phyloP scores from a whole-genome alignment of 2,888 invertebrate genomes.

The Cylloceria caligata region DNA sequence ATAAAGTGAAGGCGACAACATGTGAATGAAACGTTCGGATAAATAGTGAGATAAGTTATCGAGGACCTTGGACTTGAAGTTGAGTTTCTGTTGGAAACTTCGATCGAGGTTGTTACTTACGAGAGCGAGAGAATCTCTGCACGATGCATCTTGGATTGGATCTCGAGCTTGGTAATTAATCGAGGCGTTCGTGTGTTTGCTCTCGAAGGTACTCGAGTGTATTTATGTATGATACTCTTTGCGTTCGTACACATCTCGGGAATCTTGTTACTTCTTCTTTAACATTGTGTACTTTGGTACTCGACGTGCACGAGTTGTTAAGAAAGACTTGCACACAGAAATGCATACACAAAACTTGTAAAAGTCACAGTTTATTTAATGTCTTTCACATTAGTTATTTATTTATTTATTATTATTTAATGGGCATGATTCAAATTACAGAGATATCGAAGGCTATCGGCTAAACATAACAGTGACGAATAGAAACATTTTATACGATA shows the following conservation, averaged over 20 bases:
- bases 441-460: too few relatives aligned
- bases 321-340: too few relatives aligned
- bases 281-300: background rate
- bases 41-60: conserved; percentile 6
- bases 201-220: background rate
- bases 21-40: conserved; percentile 5
- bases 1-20: conserved; percentile 2
- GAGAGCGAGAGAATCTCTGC: conserved; percentile 34
- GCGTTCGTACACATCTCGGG: background rate
- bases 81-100: conserved; percentile 15
- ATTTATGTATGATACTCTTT: background rate
- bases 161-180: conserved; percentile 46
- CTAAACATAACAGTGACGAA: too few relatives aligned
- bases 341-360: too few relatives aligned
- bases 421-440: too few relatives aligned
- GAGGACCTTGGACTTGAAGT: conserved; percentile 48
- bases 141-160: conserved; percentile 38
- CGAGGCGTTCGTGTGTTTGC: background rate
- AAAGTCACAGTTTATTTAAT: too few relatives aligned
- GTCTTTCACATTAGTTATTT: too few relatives aligned
- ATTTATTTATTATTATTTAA: too few relatives aligned
- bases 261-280: conserved; percentile 32
- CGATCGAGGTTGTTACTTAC: background rate
- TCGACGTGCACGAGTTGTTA: conserved; percentile 43
- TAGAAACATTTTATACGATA: too few relatives aligned